Base-by-base conservation (phyloP, 2,888 invertebrate genomes). In the Drosophila affinis region DNA sequence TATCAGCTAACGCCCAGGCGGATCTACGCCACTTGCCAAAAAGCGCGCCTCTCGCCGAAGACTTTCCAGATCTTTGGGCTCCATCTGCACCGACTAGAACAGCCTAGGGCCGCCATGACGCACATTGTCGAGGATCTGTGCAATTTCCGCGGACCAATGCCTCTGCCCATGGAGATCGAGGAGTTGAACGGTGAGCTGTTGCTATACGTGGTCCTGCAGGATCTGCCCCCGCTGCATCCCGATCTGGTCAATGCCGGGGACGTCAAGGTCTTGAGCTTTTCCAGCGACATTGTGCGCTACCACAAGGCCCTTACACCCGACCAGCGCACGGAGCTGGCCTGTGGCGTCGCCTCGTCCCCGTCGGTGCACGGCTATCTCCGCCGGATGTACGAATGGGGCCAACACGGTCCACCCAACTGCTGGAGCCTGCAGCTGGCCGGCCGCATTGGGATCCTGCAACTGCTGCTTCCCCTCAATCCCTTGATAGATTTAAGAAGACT, bases 151-250 rank as follows among this genome's bases (percentile, higher is more conserved):
- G n/a, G 12, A 14, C 75, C 80, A 6, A 24, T 62, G 0, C 2
- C 44, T 0, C 0, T 73, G 48, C 69, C 76, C 0, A 5, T 17
- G 0, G 27, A 27, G 3, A 0, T 89, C 62, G 73, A 83, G 3
- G 82, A 89, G 24, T 71, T 90, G 1, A 87, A 84, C 53, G 74
- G 91, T 18, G 90, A 90, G 70, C 64, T 91, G 7, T 86, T 90
- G 57, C 73, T 91, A 9, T 69, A 87, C 53, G 45, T 90, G 7
- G 72, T 90, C 5, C 54, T 87, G 9, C 67, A 68, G 7, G 21
- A 65, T 9, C 17, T 51, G 9, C 17, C 7, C 17, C 27, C 9
- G 1, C 2, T 1, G 9, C 2, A 44, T 0, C 45, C 27, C 0
- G 24, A 48, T 7, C 53, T 71, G 1, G 9, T 75, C 44, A 65